phyloP scores from a whole-genome alignment of 2,797 vertebrate species.

The Rachycentron canadum region DNA sequence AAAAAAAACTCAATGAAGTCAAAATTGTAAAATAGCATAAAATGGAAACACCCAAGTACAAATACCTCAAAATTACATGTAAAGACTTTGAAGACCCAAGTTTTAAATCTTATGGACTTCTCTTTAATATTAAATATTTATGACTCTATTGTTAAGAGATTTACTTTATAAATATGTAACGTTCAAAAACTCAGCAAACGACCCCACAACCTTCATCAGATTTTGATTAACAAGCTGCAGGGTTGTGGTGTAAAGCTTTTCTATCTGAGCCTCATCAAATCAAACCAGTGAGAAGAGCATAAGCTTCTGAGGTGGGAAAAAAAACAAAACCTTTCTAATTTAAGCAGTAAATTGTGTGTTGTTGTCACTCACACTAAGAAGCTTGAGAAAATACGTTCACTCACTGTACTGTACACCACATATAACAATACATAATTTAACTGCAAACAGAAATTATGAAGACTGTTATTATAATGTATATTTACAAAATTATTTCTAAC shows the following conservation, averaged over 20 bases:
- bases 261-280: background rate
- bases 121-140: background rate
- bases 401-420: background rate
- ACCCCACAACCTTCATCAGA: background rate
- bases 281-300: background rate
- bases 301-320: background rate
- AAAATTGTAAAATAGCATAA: background rate
- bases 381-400: background rate
- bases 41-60: constrained; percentile 1
- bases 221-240: background rate
- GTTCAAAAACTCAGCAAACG: background rate
- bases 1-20: background rate
- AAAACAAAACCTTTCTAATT: background rate
- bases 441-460: background rate
- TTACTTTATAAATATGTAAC: background rate
- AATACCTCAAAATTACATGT: background rate
- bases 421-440: background rate
- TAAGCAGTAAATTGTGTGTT: background rate
- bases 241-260: background rate
- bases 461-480: background rate
- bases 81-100: background rate
- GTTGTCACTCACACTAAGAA: background rate
- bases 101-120: background rate
- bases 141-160: background rate
- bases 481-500: background rate